A percentile compares a stretch with the other conserved stretches of the same genome.
These are phyloP conservation scores for Caranx ignobilis DNA, from an alignment of 2,113 vertebrate species.

Conservation along the genomic window DNA sequence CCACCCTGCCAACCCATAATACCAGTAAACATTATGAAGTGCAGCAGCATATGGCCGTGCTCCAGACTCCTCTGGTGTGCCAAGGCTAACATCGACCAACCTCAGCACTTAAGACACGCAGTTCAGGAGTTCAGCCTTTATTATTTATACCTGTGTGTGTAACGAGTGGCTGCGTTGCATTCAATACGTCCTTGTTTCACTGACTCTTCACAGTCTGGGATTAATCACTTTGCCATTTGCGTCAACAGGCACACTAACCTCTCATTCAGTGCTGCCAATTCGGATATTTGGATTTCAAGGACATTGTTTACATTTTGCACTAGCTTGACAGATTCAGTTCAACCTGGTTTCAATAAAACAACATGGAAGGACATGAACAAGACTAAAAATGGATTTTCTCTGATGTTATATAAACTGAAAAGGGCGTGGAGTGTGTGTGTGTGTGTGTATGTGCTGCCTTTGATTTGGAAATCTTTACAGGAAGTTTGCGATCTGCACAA, in stretches of 20 bases:
- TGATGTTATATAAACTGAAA: slow-evolving; percentile 67
- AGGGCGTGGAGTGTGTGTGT: slow-evolving; percentile 5
- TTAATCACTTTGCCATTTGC: slow-evolving; percentile 76
- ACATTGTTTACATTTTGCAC: slow-evolving; percentile 73
- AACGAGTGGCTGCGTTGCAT: slow-evolving; percentile 38
- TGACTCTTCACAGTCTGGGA: slow-evolving; percentile 68
- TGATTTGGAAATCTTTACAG: slow-evolving; percentile 55
- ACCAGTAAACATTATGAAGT: slow-evolving; percentile 60
- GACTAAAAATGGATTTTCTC: slow-evolving; percentile 67
- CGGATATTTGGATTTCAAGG: slow-evolving; percentile 72
- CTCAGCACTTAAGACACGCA: slow-evolving; percentile 56
- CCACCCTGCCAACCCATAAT: slow-evolving; percentile 47
- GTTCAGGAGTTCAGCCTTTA: slow-evolving; percentile 70
- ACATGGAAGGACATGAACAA: slow-evolving; percentile 47
- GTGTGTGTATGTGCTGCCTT: slow-evolving; percentile 44
- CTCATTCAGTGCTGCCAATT: slow-evolving; percentile 66
- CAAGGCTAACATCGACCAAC: slow-evolving; percentile 64
- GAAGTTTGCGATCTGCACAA: slow-evolving; percentile 51
- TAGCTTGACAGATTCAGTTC: slow-evolving; percentile 63
- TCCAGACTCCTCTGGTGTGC: slow-evolving; percentile 52
- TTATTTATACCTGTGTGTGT: slow-evolving; percentile 63
- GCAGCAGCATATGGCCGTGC: slow-evolving; percentile 38
- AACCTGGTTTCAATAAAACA: slow-evolving; percentile 73
- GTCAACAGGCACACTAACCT: slow-evolving; percentile 69
- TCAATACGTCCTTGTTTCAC: slow-evolving; percentile 73